These are phyloP conservation scores for Tethya wilhelma DNA, from an alignment of 37 sponge, comb jelly and placozoan species.

Conservation along the genomic window DNA sequence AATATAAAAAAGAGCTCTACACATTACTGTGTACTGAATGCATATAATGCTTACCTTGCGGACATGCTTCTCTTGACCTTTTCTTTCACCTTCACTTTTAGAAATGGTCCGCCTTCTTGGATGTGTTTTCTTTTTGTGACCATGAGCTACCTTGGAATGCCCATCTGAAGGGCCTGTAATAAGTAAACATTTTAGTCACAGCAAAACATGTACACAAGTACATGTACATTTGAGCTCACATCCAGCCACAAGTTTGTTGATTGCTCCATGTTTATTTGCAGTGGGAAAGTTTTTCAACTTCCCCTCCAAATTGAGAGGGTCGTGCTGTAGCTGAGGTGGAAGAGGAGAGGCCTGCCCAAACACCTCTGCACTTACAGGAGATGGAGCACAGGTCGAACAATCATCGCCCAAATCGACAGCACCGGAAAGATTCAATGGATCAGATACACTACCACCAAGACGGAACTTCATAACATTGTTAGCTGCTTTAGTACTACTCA, in stretches of 20 bases:
- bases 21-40: too few species aligned
- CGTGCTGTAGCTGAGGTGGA: constrained; percentile 43
- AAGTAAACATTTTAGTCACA: too few species aligned
- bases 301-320: constrained; percentile 80
- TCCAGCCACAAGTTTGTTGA: too few species aligned
- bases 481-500: constrained; percentile 34
- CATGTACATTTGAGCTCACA: too few species aligned
- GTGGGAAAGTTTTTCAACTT: constrained; percentile 23
- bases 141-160: too few species aligned
- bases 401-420: constrained; percentile 19
- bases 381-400: constrained; percentile 74
- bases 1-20: too few species aligned
- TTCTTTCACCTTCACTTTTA: not conserved
- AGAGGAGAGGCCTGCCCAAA: constrained; percentile 42
- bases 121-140: not conserved
- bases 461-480: constrained; percentile 53
- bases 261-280: too few species aligned
- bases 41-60: not conserved
- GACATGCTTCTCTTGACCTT: not conserved
- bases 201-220: too few species aligned
- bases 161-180: too few species aligned
- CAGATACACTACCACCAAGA: constrained; percentile 75
- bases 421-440: constrained; percentile 86
- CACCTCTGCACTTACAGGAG: constrained; percentile 27
- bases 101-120: not conserved